Base-by-base conservation (phyloP, 2,888 invertebrate genomes). In the Agonopterix subpropinquella region DNA sequence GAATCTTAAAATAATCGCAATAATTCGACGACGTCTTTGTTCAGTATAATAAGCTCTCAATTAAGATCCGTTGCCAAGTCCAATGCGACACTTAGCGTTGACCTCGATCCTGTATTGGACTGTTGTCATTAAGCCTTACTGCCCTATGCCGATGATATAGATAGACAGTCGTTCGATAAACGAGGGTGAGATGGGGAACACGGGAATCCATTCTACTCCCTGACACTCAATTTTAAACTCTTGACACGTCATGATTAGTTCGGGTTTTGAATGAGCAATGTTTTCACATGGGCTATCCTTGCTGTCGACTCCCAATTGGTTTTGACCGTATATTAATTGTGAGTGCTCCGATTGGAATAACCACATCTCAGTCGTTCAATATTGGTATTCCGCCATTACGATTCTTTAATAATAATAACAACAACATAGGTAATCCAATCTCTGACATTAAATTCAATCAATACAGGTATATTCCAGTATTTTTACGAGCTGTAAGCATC, bases 101-200 rank as follows among this genome's bases (percentile, higher is more conserved):
- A 81, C 83, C 83, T 77, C 82, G 73, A 78, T 80, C 75, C 76
- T 73, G 75, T 72, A 78, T 79, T 77, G 76, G 79, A 69, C 71
- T 70, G 69, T 76, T 75, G 80, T 81, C 81, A 82, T 85, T 84
- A 82, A 79, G 75, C 72, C 70, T 70, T 65, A 73, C 68, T 66
- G 66, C 70, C 72, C 70, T 72, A 75, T 73, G 71, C 67, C 65
- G 61, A 61, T 64, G 61, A 72, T 73, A 73, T 71, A 71, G 70
- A 71, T 68, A 70, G 68, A 67, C 65, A 62, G 70, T 65, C 62
- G 69, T 73, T 70, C 74, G 69, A 77, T 72, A 78, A 74, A 70
- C 74, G 76, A 77, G 77, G 78, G 78, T 76, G 74, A 72, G 70
- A 70, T 68, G 60, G 58, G 60, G 67, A 67, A 55, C 63, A 64